These are phyloP conservation scores for Microcebus murinus DNA, from an alignment of 2,113 vertebrate species.

Conservation along the genomic window DNA sequence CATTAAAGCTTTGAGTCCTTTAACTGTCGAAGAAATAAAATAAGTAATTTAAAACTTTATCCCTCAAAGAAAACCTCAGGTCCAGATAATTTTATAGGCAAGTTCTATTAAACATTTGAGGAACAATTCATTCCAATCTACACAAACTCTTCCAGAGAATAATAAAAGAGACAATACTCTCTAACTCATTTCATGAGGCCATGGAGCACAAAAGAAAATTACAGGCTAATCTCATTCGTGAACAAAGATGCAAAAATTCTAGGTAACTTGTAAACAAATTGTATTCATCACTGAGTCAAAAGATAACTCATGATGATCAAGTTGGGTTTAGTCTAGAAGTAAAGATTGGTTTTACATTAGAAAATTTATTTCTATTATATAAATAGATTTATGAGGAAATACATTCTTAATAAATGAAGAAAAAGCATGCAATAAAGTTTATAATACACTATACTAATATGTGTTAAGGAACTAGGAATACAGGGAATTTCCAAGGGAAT, in stretches of 20 bases:
- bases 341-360: slow-evolving; percentile 6
- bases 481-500: background rate
- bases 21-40: background rate
- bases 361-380: background rate
- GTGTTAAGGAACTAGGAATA: background rate
- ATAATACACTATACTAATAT: background rate
- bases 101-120: background rate
- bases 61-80: background rate
- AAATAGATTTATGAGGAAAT: background rate
- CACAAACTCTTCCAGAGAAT: background rate
- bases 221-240: background rate
- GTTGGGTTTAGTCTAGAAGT: background rate
- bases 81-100: background rate
- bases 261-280: background rate
- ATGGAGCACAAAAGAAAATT: background rate
- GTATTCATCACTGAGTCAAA: background rate
- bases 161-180: background rate
- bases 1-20: background rate
- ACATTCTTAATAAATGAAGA: background rate
- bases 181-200: background rate
- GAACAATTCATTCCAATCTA: background rate
- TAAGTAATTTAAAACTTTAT: background rate
- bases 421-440: background rate
- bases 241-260: background rate
- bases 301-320: background rate